Percentiles rank a stretch among this genome's conserved stretches.
Evolutionary conservation across 2,797 vertebrate genomes (phyloP).

Genomic region (Scomberomorus guttatus): DNA sequence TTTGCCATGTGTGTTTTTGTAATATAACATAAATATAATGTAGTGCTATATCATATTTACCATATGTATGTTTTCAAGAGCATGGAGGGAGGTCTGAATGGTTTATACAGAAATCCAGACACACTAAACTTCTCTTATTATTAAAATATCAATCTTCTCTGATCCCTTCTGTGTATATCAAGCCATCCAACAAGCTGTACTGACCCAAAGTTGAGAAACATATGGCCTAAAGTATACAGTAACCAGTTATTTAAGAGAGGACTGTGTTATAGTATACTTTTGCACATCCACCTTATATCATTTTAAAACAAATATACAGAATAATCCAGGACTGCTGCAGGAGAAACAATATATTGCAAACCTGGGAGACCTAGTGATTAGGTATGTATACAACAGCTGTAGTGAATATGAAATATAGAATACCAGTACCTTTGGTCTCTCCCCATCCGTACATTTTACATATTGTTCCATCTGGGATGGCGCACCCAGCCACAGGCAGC

Average conservation of each 20-base stretch:
- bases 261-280: constrained; percentile 6
- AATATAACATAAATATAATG: neutral
- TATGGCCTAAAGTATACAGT: neutral
- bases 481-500: constrained; percentile 93
- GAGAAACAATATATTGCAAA: constrained; percentile 31
- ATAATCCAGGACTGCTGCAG: constrained; percentile 5
- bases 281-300: neutral
- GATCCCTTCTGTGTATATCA: neutral
- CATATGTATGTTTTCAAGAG: neutral
- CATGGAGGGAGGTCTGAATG: neutral
- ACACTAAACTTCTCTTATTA: constrained; percentile 5
- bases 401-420: constrained; percentile 18
- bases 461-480: constrained; percentile 91
- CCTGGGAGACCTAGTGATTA: neutral
- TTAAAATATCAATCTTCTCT: constrained; percentile 22
- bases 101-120: neutral
- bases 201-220: constrained; percentile 9
- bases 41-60: neutral
- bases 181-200: constrained; percentile 6
- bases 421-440: constrained; percentile 94
- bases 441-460: constrained; percentile 99
- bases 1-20: neutral
- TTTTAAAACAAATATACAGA: neutral
- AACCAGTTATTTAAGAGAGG: constrained; percentile 6
- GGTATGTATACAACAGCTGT: constrained; percentile 15